A percentile compares a stretch with the other conserved stretches of the same genome.
phyloP scores from a whole-genome alignment of 2,888 invertebrate species.

The Arrhopalites spinosus region DNA sequence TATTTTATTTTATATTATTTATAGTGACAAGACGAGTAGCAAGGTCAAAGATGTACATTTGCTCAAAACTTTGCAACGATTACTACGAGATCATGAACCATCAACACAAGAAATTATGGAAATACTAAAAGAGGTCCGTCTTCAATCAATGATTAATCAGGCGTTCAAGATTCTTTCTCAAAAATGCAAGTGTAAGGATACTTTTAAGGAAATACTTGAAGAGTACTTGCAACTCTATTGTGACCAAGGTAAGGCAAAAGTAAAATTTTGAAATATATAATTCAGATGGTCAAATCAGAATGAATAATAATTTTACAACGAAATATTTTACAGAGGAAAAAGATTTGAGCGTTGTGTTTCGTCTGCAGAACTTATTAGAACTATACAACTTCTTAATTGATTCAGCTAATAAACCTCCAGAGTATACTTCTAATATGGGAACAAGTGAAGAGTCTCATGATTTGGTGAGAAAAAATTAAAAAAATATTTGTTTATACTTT shows the following conservation, averaged over 20 bases:
- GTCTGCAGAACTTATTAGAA: constrained; percentile 47
- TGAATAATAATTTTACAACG: too few relatives aligned
- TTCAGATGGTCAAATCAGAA: too few relatives aligned
- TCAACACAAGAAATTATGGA: constrained; percentile 39
- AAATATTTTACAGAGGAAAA: constrained; percentile 38
- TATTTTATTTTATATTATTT: constrained; percentile 43
- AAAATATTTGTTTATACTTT: not conserved
- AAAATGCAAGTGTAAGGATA: constrained; percentile 43
- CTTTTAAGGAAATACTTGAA: constrained; percentile 41
- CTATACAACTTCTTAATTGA: constrained; percentile 44
- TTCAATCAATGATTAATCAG: constrained; percentile 57
- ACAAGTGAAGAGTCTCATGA: not conserved
- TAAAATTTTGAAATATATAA: not conserved
- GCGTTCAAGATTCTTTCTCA: constrained; percentile 53
- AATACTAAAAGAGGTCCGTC: constrained; percentile 57
- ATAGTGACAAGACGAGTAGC: constrained; percentile 81
- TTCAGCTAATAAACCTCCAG: constrained; percentile 44
- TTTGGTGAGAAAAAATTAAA: not conserved
- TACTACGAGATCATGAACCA: constrained; percentile 40
- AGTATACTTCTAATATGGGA: constrained; percentile 36
- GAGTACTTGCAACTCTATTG: constrained; percentile 46
- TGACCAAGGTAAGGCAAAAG: constrained; percentile 46
- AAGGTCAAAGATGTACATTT: constrained; percentile 86
- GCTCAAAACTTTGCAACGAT: constrained; percentile 68
- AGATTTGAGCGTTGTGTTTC: constrained; percentile 48